These are phyloP conservation scores for Lepeophtheirus salmonis DNA, from an alignment of 1,140 invertebrate genomes.

Conservation along the genomic window DNA sequence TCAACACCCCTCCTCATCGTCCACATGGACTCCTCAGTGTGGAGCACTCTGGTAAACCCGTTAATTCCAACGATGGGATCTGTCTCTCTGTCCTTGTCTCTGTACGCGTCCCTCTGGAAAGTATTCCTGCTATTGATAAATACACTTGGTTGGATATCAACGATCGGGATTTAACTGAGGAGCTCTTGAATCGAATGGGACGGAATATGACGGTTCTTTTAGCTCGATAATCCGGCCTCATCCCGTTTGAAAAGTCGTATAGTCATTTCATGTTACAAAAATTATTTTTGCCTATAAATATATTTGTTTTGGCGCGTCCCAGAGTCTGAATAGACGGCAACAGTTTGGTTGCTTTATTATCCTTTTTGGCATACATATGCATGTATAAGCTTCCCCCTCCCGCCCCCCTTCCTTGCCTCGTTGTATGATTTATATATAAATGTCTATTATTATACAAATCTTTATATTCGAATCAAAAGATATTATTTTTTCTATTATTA, in stretches of 20 bases:
- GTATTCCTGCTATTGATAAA: slow-evolving; percentile 53
- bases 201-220: slow-evolving; percentile 56
- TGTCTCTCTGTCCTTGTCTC: slow-evolving; percentile 66
- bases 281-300: background rate
- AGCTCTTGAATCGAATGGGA: slow-evolving; percentile 41
- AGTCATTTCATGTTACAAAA: background rate
- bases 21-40: slow-evolving; percentile 56
- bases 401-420: no score
- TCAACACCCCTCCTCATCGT: slow-evolving; percentile 58
- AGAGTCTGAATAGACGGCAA: no score
- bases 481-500: no score
- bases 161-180: slow-evolving; percentile 44
- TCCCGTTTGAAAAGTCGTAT: no score
- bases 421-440: no score
- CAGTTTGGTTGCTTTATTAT: no score
- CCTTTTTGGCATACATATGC: no score
- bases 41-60: slow-evolving; percentile 29
- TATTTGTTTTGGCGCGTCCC: no score
- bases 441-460: no score
- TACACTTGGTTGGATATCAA: slow-evolving; percentile 63
- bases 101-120: slow-evolving; percentile 35
- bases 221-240: background rate
- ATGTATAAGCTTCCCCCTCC: no score
- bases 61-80: slow-evolving; percentile 43
- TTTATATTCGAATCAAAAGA: no score